Conservation (phyloP, 1,140 invertebrate genomes). For the Stegodyphus mimosarum region DNA sequence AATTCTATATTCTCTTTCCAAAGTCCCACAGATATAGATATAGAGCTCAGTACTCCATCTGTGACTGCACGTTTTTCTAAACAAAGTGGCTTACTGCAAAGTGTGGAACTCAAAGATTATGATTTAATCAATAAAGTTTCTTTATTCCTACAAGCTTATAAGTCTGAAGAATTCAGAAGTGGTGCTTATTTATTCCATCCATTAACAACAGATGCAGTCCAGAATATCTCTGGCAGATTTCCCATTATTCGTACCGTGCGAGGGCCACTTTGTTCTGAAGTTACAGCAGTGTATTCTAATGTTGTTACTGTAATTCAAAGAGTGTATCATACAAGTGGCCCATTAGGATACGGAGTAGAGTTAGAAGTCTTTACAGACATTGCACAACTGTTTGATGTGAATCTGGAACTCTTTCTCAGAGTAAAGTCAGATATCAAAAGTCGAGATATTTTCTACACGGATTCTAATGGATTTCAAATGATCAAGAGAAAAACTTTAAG, state of each 20-base stretch:
- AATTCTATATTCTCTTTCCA: conserved; percentile 61
- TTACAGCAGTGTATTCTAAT: conserved; percentile 83
- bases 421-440: conserved; percentile 70
- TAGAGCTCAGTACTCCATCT: conserved; percentile 85
- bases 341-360: conserved; percentile 59
- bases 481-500: conserved; percentile 83
- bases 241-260: conserved; percentile 82
- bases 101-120: conserved; percentile 81
- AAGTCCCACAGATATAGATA: conserved; percentile 71
- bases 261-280: conserved; percentile 82
- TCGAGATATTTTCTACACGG: conserved; percentile 72
- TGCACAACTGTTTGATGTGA: conserved; percentile 68
- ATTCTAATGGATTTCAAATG: conserved; percentile 80
- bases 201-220: conserved; percentile 74
- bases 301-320: conserved; percentile 82
- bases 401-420: conserved; percentile 89
- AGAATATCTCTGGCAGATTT: conserved; percentile 71
- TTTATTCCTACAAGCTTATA: conserved; percentile 80
- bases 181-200: conserved; percentile 98
- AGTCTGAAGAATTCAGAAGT: conserved; percentile 88
- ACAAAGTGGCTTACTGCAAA: conserved; percentile 79
- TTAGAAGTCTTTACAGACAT: conserved; percentile 62
- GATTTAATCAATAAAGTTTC: conserved; percentile 79
- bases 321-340: conserved; percentile 72
- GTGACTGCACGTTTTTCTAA: conserved; percentile 84